phyloP scores from a whole-genome alignment of 2,797 vertebrate species.

The Rhynchotus rufescens region DNA sequence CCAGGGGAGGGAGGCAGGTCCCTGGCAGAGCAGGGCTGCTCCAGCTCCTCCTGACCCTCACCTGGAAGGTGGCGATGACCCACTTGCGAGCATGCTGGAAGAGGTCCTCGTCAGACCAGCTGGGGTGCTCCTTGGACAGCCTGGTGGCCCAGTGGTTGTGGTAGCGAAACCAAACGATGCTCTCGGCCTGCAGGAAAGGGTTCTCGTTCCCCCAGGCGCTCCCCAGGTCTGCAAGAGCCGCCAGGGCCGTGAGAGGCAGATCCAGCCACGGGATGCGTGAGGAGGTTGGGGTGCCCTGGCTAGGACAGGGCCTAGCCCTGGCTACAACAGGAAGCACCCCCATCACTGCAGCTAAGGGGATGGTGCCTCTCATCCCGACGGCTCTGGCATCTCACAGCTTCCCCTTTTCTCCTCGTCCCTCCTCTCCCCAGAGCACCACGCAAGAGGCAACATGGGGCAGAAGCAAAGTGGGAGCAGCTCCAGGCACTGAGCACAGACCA shows the following conservation, averaged over 20 bases:
- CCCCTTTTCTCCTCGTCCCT: neutral
- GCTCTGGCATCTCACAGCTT: neutral
- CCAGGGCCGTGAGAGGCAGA: neutral
- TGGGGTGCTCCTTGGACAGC: conserved; percentile 80
- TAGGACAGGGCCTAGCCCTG: neutral
- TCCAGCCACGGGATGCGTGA: neutral
- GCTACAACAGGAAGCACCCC: rapidly evolving
- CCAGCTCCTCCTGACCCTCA: conserved; percentile 48
- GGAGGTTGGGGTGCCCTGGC: neutral
- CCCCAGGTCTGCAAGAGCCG: conserved; percentile 86
- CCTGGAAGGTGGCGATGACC: conserved; percentile 94
- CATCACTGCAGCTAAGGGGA: neutral
- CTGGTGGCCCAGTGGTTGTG: conserved; percentile 89
- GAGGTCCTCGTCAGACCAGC: conserved; percentile 92
- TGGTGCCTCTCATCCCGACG: too few species aligned
- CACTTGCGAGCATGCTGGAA: conserved; percentile 93
- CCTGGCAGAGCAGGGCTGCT: neutral
- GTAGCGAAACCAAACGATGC: conserved; percentile 95
- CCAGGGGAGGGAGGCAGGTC: rapidly evolving
- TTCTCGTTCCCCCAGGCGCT: conserved; percentile 93
- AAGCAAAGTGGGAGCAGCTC: neutral
- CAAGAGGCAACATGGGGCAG: rapidly evolving
- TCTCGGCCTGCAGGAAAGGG: conserved; percentile 89
- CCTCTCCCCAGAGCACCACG: neutral
- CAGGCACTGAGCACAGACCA: rapidly evolving